Conservation (phyloP, 92 coral and sea anemone genomes). For the Pocillopora meandrina region DNA sequence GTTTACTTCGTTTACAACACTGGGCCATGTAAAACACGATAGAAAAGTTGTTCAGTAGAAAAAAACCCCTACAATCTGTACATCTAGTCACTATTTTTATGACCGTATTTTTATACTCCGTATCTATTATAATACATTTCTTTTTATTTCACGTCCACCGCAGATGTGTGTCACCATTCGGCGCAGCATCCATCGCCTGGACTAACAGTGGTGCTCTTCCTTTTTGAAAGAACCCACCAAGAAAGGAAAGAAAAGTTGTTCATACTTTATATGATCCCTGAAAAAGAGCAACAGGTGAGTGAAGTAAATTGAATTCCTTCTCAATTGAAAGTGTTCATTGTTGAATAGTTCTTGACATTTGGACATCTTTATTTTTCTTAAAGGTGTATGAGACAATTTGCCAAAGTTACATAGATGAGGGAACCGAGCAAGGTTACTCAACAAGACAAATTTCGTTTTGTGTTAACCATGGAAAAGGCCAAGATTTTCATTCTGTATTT, state of each 20-base stretch:
- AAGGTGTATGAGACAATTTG: not conserved
- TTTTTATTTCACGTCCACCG: no score
- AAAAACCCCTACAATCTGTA: no score
- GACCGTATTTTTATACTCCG: no score
- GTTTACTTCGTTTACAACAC: no score
- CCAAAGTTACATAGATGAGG: not conserved
- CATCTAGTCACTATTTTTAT: no score
- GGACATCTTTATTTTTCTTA: not conserved
- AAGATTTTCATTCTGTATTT: not conserved
- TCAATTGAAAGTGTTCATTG: not conserved
- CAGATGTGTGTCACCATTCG: conserved; percentile 1
- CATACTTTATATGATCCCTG: conserved; percentile 2
- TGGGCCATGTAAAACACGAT: no score
- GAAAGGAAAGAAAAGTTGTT: not conserved
- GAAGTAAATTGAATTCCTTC: no score
- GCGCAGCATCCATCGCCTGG: conserved; percentile 17
- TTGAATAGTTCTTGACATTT: not conserved
- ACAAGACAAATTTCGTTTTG: conserved; percentile 17
- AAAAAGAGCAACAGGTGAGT: not conserved
- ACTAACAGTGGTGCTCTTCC: not conserved
- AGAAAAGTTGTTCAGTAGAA: no score
- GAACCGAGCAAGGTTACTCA: not conserved
- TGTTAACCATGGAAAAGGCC: not conserved
- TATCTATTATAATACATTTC: no score
- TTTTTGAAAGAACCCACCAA: not conserved